Evolutionary conservation across 2,888 invertebrate species (phyloP).

Genomic region (Athetis lepigone): DNA sequence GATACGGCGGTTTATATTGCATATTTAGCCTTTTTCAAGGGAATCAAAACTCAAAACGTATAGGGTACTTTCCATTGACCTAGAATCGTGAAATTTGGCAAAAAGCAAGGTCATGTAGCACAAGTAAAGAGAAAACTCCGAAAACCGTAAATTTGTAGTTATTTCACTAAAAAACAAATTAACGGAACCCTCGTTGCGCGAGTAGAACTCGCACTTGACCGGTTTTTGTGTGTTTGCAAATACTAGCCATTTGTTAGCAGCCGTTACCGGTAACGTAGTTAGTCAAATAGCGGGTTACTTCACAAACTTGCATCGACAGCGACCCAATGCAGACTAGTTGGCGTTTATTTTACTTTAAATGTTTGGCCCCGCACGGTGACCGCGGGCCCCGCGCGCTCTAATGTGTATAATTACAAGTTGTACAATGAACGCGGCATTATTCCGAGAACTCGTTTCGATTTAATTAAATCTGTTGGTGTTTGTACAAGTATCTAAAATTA

Average conservation of each 20-base stretch:
- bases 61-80: too few relatives aligned
- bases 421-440: slow-evolving; percentile 37
- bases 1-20: too few relatives aligned
- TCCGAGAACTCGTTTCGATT: slow-evolving; percentile 36
- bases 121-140: too few relatives aligned
- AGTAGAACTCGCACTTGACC: too few relatives aligned
- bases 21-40: too few relatives aligned
- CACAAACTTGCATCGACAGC: slow-evolving; percentile 32
- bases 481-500: slow-evolving; percentile 19
- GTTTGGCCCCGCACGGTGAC: slow-evolving; percentile 10
- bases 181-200: too few relatives aligned
- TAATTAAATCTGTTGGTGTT: slow-evolving; percentile 29
- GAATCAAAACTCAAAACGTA: too few relatives aligned
- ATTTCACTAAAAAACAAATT: too few relatives aligned
- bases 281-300: slow-evolving; percentile 18
- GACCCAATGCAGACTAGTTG: slow-evolving; percentile 16
- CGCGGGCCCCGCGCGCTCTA: slow-evolving; percentile 5
- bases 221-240: slow-evolving; percentile 43
- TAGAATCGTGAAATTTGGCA: too few relatives aligned
- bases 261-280: slow-evolving; percentile 6
- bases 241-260: slow-evolving; percentile 17
- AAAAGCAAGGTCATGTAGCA: too few relatives aligned
- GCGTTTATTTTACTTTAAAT: slow-evolving; percentile 53
- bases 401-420: slow-evolving; percentile 31
- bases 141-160: too few relatives aligned